These are phyloP conservation scores for Microhierax caerulescens DNA, from an alignment of 2,797 vertebrate species.

Conservation along the genomic window DNA sequence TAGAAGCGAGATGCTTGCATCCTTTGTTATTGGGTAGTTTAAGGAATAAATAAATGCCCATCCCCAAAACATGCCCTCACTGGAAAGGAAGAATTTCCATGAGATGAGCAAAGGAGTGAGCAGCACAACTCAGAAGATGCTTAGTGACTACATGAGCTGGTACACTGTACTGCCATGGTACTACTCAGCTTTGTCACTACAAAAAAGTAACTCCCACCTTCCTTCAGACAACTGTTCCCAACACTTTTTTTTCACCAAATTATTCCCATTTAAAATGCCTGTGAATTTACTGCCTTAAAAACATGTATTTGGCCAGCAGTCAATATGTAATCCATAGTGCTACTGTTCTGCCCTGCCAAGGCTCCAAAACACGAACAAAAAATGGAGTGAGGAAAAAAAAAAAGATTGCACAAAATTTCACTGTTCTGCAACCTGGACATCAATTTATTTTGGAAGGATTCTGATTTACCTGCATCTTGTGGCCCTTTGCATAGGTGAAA, in stretches of 20 bases:
- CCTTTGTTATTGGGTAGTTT: neutral
- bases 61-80: accelerated
- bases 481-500: neutral
- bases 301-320: neutral
- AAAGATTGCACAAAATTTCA: neutral
- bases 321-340: neutral
- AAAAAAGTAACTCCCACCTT: neutral
- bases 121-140: neutral
- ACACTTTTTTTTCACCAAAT: neutral
- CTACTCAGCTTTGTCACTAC: neutral
- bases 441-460: neutral
- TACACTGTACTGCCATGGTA: accelerated
- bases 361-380: accelerated
- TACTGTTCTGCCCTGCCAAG: neutral
- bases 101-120: neutral
- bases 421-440: neutral
- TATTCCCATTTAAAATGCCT: neutral
- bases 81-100: neutral
- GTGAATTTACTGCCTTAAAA: neutral
- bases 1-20: neutral
- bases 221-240: neutral
- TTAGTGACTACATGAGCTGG: neutral
- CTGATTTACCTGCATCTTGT: neutral
- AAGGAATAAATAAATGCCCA: neutral
- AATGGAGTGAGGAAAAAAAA: accelerated